Conservation (phyloP, 2,113 vertebrate species). For the Cynoglossus semilaevis region DNA sequence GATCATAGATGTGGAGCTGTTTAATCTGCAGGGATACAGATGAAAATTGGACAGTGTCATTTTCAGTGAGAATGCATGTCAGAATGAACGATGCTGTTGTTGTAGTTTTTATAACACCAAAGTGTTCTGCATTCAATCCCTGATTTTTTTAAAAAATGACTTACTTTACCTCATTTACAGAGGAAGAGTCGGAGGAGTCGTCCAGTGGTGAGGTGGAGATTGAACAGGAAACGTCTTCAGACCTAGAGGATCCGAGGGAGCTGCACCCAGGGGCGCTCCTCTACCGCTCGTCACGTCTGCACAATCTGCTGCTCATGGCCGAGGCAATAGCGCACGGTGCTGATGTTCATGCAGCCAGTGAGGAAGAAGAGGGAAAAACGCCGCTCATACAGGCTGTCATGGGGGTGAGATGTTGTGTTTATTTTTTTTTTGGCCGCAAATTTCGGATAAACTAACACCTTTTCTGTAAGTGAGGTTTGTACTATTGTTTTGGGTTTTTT, state of each 20-base stretch:
- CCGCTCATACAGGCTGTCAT: slow-evolving; percentile 92
- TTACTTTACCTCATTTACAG: slow-evolving; percentile 27
- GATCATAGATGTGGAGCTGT: too few species aligned
- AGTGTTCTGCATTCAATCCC: too few species aligned
- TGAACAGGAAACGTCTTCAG: slow-evolving; percentile 71
- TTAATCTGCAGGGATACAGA: too few species aligned
- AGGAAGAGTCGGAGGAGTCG: slow-evolving; percentile 74
- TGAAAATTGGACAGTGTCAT: too few species aligned
- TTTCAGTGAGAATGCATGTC: too few species aligned
- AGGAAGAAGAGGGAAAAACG: slow-evolving; percentile 85
- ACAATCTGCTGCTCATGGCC: slow-evolving; percentile 90
- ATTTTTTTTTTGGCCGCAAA: too few species aligned
- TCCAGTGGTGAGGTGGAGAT: slow-evolving; percentile 77
- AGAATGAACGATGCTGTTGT: too few species aligned
- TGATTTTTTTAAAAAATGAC: too few species aligned
- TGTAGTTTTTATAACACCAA: too few species aligned
- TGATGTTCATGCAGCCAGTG: slow-evolving; percentile 84
- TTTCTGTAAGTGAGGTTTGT: too few species aligned
- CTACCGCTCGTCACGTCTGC: slow-evolving; percentile 82
- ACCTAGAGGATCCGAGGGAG: slow-evolving; percentile 76
- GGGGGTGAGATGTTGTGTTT: slow-evolving; percentile 80
- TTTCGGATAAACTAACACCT: too few species aligned
- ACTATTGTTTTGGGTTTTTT: too few species aligned
- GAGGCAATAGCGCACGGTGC: slow-evolving; percentile 94
- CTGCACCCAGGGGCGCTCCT: slow-evolving; percentile 82